phyloP scores from a whole-genome alignment of 92 coral and sea anemone genomes.

The Siderastrea siderea region DNA sequence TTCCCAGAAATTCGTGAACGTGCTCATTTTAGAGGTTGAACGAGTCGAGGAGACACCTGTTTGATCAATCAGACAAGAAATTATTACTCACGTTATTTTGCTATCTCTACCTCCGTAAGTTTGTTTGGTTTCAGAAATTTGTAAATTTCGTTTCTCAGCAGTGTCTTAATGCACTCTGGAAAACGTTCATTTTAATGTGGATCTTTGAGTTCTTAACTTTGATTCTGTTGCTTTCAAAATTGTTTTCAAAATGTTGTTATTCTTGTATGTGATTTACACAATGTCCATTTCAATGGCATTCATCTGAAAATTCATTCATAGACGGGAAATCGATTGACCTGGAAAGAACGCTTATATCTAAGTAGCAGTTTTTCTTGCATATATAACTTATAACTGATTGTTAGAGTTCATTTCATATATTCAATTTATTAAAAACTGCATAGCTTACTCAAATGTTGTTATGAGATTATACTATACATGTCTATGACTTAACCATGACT shows the following conservation, averaged over 20 bases:
- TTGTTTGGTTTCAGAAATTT: background rate
- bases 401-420: no score
- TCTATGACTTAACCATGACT: no score
- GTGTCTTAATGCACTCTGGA: background rate
- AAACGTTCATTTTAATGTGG: background rate
- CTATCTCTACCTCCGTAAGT: background rate
- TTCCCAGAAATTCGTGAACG: background rate
- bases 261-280: background rate
- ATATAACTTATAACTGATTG: no score
- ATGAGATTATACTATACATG: no score
- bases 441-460: no score
- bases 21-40: constrained; percentile 46
- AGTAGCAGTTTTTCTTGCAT: background rate
- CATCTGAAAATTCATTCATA: background rate
- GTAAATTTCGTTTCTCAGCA: background rate
- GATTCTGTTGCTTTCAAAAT: background rate
- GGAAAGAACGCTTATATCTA: background rate
- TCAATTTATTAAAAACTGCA: no score
- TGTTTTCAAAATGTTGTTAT: background rate
- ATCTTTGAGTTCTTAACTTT: background rate
- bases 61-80: background rate
- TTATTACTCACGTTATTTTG: background rate
- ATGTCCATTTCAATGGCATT: background rate
- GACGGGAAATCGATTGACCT: background rate
- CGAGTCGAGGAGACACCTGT: constrained; percentile 21